phyloP scores from a whole-genome alignment of 2,888 invertebrate species.

The Clitarchus hookeri region DNA sequence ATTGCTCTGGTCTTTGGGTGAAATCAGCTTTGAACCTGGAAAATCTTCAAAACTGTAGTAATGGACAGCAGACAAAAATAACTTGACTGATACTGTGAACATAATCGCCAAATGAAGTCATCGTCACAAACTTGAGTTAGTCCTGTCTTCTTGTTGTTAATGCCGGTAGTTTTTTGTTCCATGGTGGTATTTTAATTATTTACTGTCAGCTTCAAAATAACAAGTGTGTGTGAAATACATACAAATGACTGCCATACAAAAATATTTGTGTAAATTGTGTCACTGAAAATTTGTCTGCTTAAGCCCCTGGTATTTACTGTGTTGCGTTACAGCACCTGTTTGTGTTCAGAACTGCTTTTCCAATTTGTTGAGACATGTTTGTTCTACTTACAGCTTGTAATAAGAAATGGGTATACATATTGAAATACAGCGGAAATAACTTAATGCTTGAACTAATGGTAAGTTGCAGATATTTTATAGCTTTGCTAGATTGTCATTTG shows the following conservation, averaged over 20 bases:
- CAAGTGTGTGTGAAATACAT: too few species aligned
- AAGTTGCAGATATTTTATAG: background rate
- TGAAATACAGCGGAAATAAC: background rate
- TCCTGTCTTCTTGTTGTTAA: too few species aligned
- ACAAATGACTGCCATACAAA: background rate
- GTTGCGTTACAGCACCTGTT: background rate
- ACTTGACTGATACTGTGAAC: too few species aligned
- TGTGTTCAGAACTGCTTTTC: background rate
- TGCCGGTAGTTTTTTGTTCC: too few species aligned
- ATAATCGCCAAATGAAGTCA: too few species aligned
- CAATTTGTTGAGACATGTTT: background rate
- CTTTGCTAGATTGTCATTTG: background rate
- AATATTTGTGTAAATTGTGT: background rate
- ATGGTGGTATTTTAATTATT: too few species aligned
- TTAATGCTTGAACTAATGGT: background rate
- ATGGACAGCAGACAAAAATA: too few species aligned
- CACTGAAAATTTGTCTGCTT: background rate
- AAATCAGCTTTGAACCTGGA: too few species aligned
- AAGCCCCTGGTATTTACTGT: background rate
- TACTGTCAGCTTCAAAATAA: too few species aligned
- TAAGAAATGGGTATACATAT: background rate
- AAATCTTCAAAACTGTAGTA: too few species aligned
- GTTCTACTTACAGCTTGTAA: background rate
- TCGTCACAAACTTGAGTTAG: too few species aligned
- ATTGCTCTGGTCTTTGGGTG: too few species aligned